Conservation (phyloP, 2,113 vertebrate genomes). For the Ctenodactylus gundi region DNA sequence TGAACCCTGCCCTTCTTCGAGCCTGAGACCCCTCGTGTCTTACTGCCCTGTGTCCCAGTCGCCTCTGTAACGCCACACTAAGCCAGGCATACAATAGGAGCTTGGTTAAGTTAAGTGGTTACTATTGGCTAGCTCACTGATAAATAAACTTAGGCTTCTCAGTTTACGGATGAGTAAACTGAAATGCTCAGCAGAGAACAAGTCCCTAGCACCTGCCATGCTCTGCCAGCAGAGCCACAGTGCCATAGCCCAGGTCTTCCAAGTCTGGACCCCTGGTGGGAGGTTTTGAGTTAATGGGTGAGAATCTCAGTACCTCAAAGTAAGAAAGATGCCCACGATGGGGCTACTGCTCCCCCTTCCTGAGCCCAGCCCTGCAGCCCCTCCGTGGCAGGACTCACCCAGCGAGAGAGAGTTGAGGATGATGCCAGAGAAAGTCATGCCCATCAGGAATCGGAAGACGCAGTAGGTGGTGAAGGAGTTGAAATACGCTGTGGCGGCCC, state of each 20-base stretch:
- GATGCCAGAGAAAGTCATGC: conserved; percentile 91
- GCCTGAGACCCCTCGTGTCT: not conserved
- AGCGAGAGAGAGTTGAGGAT: conserved; percentile 90
- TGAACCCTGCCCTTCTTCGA: not conserved
- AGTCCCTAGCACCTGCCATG: no score
- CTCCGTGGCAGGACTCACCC: conserved; percentile 80
- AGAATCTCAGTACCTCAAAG: not conserved
- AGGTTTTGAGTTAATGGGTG: not conserved
- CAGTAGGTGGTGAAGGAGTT: conserved; percentile 87
- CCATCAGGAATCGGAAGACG: conserved; percentile 88
- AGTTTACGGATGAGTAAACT: not conserved
- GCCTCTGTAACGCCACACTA: not conserved
- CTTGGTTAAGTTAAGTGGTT: not conserved
- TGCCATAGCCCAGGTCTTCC: not conserved
- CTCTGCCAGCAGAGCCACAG: fast-evolving
- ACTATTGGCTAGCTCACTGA: not conserved
- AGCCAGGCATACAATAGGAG: not conserved
- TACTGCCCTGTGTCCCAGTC: not conserved
- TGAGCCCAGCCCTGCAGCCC: not conserved
- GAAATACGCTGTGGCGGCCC: conserved; percentile 84
- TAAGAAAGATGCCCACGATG: fast-evolving
- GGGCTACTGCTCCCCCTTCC: not conserved
- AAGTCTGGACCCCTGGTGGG: not conserved
- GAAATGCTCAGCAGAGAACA: not conserved
- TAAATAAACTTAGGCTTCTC: not conserved